Percentiles rank a stretch among this genome's conserved stretches.
Conservation (phyloP, 2,113 vertebrate species). For the Hypomesus transpacificus region DNA sequence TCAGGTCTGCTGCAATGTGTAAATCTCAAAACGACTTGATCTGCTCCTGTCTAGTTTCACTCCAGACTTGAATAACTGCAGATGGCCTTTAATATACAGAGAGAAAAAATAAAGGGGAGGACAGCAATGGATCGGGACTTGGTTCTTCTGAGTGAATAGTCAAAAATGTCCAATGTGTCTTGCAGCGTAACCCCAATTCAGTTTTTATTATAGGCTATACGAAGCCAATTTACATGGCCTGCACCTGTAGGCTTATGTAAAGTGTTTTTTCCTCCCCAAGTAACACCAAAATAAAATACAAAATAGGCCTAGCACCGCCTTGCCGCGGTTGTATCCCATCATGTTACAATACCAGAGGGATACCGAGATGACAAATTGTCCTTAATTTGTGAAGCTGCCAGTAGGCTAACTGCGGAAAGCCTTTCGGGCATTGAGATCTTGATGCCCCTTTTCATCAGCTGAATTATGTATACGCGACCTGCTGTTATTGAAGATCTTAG, state of each 20-base stretch:
- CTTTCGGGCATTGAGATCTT: conserved; percentile 4
- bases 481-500: too few relatives aligned
- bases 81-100: not conserved
- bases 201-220: too few relatives aligned
- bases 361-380: conserved; percentile 36
- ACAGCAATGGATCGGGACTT: too few relatives aligned
- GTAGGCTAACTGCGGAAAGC: not conserved
- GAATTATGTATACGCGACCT: not conserved
- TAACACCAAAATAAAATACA: too few relatives aligned
- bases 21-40: conserved; percentile 24
- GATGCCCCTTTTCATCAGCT: not conserved
- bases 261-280: too few relatives aligned
- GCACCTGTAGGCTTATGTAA: too few relatives aligned
- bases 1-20: conserved; percentile 42
- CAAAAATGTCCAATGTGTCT: too few relatives aligned
- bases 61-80: not conserved
- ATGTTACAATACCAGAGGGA: conserved; percentile 30
- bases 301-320: too few relatives aligned
- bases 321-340: conserved; percentile 17
- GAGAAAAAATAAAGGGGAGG: too few relatives aligned
- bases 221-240: too few relatives aligned
- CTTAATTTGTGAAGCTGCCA: conserved; percentile 15
- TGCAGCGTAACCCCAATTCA: too few relatives aligned
- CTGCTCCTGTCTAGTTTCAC: conserved; percentile 1
- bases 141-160: too few relatives aligned